These are phyloP conservation scores for Falco berigora DNA, from an alignment of 2,797 vertebrate species.

Conservation along the genomic window DNA sequence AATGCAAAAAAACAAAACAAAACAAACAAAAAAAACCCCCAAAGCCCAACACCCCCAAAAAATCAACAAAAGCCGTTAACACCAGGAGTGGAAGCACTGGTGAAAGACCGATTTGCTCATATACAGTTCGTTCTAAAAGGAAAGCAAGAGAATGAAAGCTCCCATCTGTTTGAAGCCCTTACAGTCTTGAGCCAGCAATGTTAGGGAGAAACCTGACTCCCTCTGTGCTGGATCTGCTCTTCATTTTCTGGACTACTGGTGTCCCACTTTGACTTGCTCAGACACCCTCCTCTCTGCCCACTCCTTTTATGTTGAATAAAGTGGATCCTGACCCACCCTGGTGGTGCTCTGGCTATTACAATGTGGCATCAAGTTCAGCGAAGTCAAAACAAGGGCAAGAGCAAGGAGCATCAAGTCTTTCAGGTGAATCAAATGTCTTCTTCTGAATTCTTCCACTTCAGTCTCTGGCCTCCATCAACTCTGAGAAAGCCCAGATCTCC, in stretches of 20 bases:
- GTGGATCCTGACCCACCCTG: background rate
- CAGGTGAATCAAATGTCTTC: background rate
- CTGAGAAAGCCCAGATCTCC: background rate
- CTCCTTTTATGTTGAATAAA: background rate
- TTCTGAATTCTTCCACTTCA: background rate
- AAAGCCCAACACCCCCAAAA: background rate
- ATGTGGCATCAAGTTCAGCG: background rate
- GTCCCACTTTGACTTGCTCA: background rate
- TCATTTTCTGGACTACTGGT: background rate
- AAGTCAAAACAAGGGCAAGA: background rate
- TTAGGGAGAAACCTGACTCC: background rate
- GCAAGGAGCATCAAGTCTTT: background rate
- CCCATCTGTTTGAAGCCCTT: background rate
- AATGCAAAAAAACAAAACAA: background rate
- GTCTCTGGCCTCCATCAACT: background rate
- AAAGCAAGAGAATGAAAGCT: constrained; percentile 19
- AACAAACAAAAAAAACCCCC: background rate
- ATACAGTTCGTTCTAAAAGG: background rate
- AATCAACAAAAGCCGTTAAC: background rate
- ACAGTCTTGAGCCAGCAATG: background rate
- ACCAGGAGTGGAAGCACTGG: background rate
- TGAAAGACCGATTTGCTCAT: background rate
- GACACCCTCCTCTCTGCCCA: background rate
- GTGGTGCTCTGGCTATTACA: background rate
- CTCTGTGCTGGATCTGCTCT: background rate